These are phyloP conservation scores for Sylvilagus bachmani DNA, from an alignment of 2,113 vertebrate species.

Conservation along the genomic window DNA sequence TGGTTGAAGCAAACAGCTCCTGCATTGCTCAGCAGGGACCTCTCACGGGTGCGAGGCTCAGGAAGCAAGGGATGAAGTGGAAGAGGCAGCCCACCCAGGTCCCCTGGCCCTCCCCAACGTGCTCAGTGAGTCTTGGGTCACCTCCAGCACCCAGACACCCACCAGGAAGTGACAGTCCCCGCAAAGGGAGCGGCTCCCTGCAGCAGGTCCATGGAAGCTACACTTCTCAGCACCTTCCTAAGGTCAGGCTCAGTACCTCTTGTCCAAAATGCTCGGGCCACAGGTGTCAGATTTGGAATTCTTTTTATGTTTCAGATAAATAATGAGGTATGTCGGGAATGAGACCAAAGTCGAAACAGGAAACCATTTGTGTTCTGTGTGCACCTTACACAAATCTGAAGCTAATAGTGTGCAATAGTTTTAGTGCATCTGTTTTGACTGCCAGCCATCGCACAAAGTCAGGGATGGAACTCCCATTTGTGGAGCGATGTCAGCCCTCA, in stretches of 20 bases:
- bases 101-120: fast-evolving
- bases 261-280: not conserved
- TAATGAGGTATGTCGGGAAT: too few relatives aligned
- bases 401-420: not conserved
- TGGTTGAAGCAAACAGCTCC: too few relatives aligned
- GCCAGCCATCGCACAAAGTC: too few relatives aligned
- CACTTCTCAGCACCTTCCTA: not conserved
- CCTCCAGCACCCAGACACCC: not conserved
- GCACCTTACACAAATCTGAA: not conserved
- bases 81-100: fast-evolving
- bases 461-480: not conserved
- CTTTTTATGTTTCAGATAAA: not conserved
- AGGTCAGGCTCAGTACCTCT: not conserved
- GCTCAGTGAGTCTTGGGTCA: fast-evolving
- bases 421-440: not conserved
- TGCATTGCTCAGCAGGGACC: too few relatives aligned
- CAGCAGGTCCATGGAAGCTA: not conserved
- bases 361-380: not conserved
- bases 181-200: not conserved
- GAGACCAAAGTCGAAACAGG: not conserved
- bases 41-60: too few relatives aligned
- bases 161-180: fast-evolving
- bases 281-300: not conserved
- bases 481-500: too few relatives aligned
- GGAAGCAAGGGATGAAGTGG: too few relatives aligned